A percentile compares a stretch with the other conserved stretches of the same genome.
Evolutionary conservation across 2,113 vertebrate species (phyloP).

Genomic region (Bujurquina vittata): DNA sequence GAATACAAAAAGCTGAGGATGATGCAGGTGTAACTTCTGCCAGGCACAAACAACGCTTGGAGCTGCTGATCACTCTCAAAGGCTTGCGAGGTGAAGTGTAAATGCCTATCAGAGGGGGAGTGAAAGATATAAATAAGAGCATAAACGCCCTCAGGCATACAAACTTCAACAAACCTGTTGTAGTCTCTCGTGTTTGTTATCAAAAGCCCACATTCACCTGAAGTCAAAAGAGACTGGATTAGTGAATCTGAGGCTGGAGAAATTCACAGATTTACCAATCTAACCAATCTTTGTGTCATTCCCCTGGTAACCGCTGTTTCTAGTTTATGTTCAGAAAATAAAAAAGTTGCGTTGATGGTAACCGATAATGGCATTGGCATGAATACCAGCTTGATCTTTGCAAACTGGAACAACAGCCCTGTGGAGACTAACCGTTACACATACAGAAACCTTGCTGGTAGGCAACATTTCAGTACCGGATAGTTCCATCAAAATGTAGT

Average conservation of each 20-base stretch:
- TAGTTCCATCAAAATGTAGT: not conserved
- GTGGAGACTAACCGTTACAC: not conserved
- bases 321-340: rapidly evolving
- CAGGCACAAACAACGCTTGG: not conserved
- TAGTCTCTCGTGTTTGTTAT: slow-evolving; percentile 4
- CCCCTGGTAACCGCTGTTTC: not conserved
- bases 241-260: not conserved
- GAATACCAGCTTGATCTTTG: not conserved
- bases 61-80: slow-evolving; percentile 16
- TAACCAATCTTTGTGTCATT: not conserved
- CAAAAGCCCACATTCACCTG: not conserved
- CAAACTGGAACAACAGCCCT: not conserved
- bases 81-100: not conserved
- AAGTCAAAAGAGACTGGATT: not conserved
- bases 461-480: not conserved
- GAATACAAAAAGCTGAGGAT: not conserved
- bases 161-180: not conserved
- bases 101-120: not conserved
- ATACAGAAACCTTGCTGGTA: not conserved
- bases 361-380: not conserved
- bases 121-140: slow-evolving; percentile 30
- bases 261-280: not conserved
- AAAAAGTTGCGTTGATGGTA: not conserved
- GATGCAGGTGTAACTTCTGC: not conserved
- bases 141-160: not conserved